Evolutionary conservation across 2,888 invertebrate species (phyloP).

Genomic region (Drosophila silvestris): DNA sequence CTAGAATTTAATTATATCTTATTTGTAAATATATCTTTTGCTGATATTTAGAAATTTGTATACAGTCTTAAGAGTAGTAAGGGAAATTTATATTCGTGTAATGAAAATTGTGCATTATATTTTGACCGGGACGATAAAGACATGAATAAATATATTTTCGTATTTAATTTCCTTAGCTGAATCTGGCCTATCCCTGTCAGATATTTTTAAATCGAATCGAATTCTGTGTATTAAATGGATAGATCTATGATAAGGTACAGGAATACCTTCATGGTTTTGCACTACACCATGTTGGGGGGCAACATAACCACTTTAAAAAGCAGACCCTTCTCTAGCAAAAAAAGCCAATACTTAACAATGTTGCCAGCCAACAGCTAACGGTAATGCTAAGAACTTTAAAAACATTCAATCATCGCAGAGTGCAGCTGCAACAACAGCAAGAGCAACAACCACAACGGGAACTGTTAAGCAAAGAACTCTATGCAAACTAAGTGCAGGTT

Average conservation of each 20-base stretch:
- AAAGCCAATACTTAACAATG: constrained; percentile 30
- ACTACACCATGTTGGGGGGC: neutral
- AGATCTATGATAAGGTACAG: neutral
- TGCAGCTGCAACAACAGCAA: constrained; percentile 31
- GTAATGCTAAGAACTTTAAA: constrained; percentile 51
- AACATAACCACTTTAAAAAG: neutral
- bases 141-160: neutral
- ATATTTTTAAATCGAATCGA: neutral
- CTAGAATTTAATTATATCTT: neutral
- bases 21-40: neutral
- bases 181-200: neutral
- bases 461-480: constrained; percentile 48
- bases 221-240: neutral
- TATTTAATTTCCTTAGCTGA: too few relatives aligned
- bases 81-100: neutral
- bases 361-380: constrained; percentile 40
- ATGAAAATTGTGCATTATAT: neutral
- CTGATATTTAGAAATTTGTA: neutral
- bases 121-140: neutral
- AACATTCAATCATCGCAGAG: constrained; percentile 61
- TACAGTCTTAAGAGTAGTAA: neutral
- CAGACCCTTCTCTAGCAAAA: constrained; percentile 24
- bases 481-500: constrained; percentile 77
- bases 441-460: constrained; percentile 7
- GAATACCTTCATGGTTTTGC: neutral